A percentile compares a stretch with the other conserved stretches of the same genome.
Conservation (phyloP, 2,113 vertebrate species). For the Rhea americana region DNA sequence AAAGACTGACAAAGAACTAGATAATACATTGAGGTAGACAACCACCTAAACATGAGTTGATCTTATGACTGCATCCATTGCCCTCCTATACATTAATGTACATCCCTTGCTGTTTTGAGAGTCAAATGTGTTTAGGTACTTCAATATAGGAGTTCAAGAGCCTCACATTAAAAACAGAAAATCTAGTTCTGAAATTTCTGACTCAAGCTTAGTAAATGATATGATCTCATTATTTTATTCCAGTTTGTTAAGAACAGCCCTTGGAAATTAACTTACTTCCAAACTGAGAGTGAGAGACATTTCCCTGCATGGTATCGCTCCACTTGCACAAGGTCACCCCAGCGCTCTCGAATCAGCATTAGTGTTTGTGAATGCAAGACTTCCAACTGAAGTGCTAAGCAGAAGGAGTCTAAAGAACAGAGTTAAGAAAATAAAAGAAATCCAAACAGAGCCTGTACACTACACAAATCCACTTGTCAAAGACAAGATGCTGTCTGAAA, state of each 20-base stretch:
- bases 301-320: slow-evolving; percentile 94
- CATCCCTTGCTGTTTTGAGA: neutral
- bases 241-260: neutral
- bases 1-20: neutral
- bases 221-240: neutral
- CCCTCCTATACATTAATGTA: neutral
- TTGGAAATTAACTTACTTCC: slow-evolving; percentile 89
- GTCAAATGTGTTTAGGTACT: neutral
- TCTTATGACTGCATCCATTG: neutral
- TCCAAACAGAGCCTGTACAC: neutral
- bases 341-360: slow-evolving; percentile 95
- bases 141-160: neutral
- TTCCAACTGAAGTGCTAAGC: slow-evolving; percentile 96
- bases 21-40: neutral
- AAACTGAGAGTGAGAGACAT: slow-evolving; percentile 93
- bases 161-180: neutral
- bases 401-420: slow-evolving; percentile 89
- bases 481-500: neutral
- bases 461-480: neutral
- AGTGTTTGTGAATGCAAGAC: slow-evolving; percentile 96
- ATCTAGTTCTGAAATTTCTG: neutral
- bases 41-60: neutral
- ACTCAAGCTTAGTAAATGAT: neutral
- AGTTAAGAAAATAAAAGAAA: slow-evolving; percentile 79
- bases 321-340: slow-evolving; percentile 98